Conservation (phyloP, 2,113 vertebrate genomes). For the Haliaeetus leucogaster region DNA sequence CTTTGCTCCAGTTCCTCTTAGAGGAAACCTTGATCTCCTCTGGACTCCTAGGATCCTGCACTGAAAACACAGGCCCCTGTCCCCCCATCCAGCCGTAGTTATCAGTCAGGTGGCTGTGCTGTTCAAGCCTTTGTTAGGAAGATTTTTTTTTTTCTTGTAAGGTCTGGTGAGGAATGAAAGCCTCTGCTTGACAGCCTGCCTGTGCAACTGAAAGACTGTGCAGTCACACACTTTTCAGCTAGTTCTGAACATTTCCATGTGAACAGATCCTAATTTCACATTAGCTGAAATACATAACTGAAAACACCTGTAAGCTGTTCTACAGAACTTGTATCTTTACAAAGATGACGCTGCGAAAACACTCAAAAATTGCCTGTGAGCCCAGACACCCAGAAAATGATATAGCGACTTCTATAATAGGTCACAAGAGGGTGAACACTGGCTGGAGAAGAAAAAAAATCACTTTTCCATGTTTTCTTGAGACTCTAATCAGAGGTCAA, state of each 20-base stretch:
- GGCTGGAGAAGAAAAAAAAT: not conserved
- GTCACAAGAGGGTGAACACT: not conserved
- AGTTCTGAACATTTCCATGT: not conserved
- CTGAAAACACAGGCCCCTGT: not conserved
- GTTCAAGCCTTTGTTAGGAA: not conserved
- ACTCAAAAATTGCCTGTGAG: not conserved
- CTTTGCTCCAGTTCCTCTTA: not conserved
- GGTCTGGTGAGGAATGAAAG: not conserved
- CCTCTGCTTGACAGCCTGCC: not conserved
- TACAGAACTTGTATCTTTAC: not conserved
- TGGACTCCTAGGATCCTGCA: not conserved
- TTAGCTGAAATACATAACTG: not conserved
- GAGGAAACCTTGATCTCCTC: not conserved
- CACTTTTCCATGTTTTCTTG: not conserved
- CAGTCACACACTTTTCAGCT: not conserved
- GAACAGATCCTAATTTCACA: not conserved
- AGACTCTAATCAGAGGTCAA: not conserved
- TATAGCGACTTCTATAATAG: accelerated
- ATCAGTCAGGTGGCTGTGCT: not conserved
- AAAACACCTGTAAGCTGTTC: not conserved
- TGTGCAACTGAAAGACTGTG: not conserved
- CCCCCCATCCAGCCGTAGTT: not conserved
- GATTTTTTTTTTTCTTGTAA: not conserved
- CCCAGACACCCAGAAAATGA: not conserved
- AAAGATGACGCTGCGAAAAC: not conserved